Base-by-base conservation (phyloP, 2,888 invertebrate species). In the Sarcophaga caerulescens region DNA sequence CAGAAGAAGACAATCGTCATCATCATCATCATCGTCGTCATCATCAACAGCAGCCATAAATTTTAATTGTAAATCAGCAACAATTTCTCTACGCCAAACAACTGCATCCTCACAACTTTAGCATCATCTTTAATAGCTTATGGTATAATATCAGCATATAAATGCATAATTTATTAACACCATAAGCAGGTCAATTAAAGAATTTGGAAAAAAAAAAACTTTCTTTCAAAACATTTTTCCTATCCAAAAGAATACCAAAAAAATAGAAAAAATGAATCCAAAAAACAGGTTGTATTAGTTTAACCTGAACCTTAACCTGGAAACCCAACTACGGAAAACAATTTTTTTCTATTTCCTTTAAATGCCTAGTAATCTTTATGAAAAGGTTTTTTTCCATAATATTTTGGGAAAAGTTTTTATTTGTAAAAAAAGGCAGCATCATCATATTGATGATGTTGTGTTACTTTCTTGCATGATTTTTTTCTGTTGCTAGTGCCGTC, bases 271-370 rank as follows among this genome's bases (percentile, higher is more conserved):
- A 52, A 52, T 17, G 1, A 52, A 52, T 52, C 2, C 23, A n/a
- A 23, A 23, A 52, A 83, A 85, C 82, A 85, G 85, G 85, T 85
- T 85, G 85, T 76, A 63, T 81, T 85, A 75, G 84, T 76, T 85
- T 85, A 85, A 85, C 85, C 85, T 83, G 76, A 85, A 83, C 79
- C 85, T 85, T 85, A 71, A 52, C 69, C 45, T n/a, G 35, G 47
- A 75, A 75, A 66, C 25, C 17, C 35, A 63, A 63, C 21, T 23
- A 19, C 1, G 14, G 6, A 23, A 19, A 52, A 52, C 12, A 52
- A 52, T 14, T 14, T 17, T 52, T 52, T 52, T 52, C 5, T 12
- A 0, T 17, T 17, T 8, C 35, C 35, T 35, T 35, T 35, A 35
- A 63, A 63, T 23, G 44, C 19, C 17, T 14, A 17, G 52, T 14